Conservation (phyloP, 2,888 invertebrate species). For the Elmis aenea region DNA sequence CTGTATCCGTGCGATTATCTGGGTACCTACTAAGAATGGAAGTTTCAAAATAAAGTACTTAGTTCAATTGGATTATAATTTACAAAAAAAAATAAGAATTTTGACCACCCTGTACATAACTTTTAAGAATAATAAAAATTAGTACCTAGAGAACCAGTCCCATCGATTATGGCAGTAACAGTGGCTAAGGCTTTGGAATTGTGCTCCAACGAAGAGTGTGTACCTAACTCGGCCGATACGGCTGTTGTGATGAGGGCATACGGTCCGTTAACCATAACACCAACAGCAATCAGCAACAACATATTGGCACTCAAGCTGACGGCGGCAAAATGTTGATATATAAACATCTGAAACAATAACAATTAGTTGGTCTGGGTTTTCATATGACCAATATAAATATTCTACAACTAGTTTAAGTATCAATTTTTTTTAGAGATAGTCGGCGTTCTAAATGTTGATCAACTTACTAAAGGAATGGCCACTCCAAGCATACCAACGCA, state of each 20-base stretch:
- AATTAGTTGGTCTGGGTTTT: neutral
- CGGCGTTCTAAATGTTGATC: neutral
- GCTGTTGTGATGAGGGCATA: constrained; percentile 96
- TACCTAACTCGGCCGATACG: constrained; percentile 90
- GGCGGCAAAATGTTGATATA: constrained; percentile 72
- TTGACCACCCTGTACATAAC: too few species aligned
- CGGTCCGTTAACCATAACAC: constrained; percentile 89
- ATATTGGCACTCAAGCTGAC: constrained; percentile 58
- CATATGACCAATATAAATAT: too few species aligned
- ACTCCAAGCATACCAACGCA: constrained; percentile 75
- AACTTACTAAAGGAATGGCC: constrained; percentile 74
- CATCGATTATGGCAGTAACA: constrained; percentile 97
- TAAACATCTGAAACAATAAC: constrained; percentile 59
- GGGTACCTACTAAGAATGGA: too few species aligned
- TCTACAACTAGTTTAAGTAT: too few species aligned
- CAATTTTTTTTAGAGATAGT: too few species aligned
- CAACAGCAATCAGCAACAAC: constrained; percentile 65
- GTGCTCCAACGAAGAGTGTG: constrained; percentile 77
- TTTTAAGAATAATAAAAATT: too few species aligned
- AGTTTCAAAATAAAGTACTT: too few species aligned
- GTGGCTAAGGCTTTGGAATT: constrained; percentile 89
- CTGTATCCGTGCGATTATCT: too few species aligned
- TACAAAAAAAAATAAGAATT: too few species aligned
- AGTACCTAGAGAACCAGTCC: constrained; percentile 87
- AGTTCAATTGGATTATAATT: too few species aligned